Base-by-base conservation (phyloP, 1,140 invertebrate genomes). In the Pogonognathellus flavescens region DNA sequence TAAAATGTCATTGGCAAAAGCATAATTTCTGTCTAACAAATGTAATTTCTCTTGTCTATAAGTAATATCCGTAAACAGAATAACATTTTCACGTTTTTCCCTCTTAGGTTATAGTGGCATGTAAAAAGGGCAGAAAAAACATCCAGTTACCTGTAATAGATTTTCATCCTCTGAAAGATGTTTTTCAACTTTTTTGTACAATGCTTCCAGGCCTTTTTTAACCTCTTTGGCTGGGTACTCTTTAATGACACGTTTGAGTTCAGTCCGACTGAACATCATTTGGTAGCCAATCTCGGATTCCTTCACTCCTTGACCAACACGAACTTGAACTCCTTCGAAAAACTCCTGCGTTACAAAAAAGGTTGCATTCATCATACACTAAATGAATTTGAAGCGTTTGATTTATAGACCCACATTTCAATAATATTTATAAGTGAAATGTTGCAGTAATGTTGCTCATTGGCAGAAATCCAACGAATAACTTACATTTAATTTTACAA, bases 221-320 rank as follows among this genome's bases (percentile, higher is more conserved):
- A 99, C 97, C 92, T 98, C 98, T 90, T 95, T 94, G 13, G 95
- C 95, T 16, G 98, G 97, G 93, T 99, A 99, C 91, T 98, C 95
- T 88, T 95, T 95, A 82, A 99, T 97, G 22, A 99, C 96, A 92
- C 97, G 97, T 86, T 97, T 93, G 80, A 99, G 92, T 92, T 99
- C 98, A 92, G 97, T 96, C 92, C 99, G 98, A 90, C 97, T 99
- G 90, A 96, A 99, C 16, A 97, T 97, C 91, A 98, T 94, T 92
- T 99, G 97, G 92, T 98, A 99, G 89, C 97, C 97, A 83, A 99
- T 97, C 93, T 99, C 98, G 57, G 97, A 97, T 90, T 97, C 96
- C 91, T 98, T 98, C 31, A 98, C 97, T 87, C 98, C 98, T 90
- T 95, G 94, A 70, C 95, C 94, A 83, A 98, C 95, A 91, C 96